Base-by-base conservation (phyloP, 2,888 invertebrate species). In the Chorisops tibialis region DNA sequence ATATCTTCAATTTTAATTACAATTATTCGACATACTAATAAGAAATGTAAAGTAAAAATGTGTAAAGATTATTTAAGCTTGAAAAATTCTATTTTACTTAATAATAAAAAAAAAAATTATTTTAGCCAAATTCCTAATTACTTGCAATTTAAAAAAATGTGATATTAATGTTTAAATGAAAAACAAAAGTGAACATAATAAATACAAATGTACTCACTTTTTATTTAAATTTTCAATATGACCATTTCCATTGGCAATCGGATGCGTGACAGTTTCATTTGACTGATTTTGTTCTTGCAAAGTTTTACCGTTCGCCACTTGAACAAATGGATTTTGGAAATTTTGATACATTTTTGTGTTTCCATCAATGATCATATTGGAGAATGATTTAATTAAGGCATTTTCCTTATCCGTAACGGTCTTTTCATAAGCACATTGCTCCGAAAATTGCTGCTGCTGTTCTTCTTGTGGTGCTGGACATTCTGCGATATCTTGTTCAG, bases 221-320 rank as follows among this genome's bases (percentile, higher is more conserved):
- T 78, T 76, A 68, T 77, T 78, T 69, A 73, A 74, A 73, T 73
- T 76, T 72, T 75, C 77, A 66, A 76, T 73, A 65, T 77, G 78
- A 49, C 78, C 77, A 68, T 78, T 78, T 59, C 78, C 77, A 69
- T 77, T 77, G 63, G 75, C 73, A 66, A 77, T 74, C 37, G 70
- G 62, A 65, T 66, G 63, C 45, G 43, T 16, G 30, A 56, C 56
- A 24, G 56, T 12, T 56, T 56, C 56, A 60, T 69, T 68, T 37
- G 61, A 37, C 51, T 62, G 63, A 41, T 60, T 49, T 45, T 59
- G 59, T 50, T 59, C 52, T 43, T 39, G 47, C 45, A 62, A 35
- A 30, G 51, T 65, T 69, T 77, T 77, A 64, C 77, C 75, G 66
- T 77, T 77, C 69, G 71, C 72, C 62, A 75, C 74, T 63, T 76